Evolutionary conservation across 2,888 invertebrate species (phyloP).

Genomic region (Stenchaetothrips biformis): DNA sequence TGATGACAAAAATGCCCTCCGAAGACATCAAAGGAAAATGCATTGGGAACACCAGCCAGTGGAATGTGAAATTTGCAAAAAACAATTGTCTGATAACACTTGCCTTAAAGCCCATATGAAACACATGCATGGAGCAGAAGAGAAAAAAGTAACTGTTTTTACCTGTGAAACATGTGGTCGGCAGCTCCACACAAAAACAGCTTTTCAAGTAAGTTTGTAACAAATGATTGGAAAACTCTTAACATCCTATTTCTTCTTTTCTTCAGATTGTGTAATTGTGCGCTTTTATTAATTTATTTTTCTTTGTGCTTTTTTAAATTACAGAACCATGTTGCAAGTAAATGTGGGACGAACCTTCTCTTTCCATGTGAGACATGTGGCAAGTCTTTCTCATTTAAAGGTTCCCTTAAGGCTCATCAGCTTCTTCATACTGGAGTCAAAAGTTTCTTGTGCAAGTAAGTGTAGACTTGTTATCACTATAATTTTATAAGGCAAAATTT

Average conservation of each 20-base stretch:
- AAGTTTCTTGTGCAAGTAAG: slow-evolving; percentile 2
- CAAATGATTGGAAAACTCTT: not conserved
- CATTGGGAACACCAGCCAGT: slow-evolving; percentile 9
- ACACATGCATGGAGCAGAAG: slow-evolving; percentile 1
- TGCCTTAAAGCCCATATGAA: slow-evolving; percentile 11
- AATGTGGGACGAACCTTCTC: not conserved
- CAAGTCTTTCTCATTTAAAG: slow-evolving; percentile 5
- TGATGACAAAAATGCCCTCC: slow-evolving; percentile 13
- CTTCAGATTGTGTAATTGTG: not conserved
- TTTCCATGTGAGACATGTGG: slow-evolving; percentile 18
- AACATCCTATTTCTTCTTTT: not conserved
- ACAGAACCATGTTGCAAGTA: slow-evolving; percentile 18
- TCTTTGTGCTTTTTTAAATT: not conserved
- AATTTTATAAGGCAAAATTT: not conserved
- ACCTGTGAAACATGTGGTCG: slow-evolving; percentile 2
- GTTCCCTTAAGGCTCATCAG: slow-evolving; percentile 8
- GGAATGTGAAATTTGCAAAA: slow-evolving; percentile 16
- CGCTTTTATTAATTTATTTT: not conserved
- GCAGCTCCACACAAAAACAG: not conserved
- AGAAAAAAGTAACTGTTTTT: slow-evolving; percentile 4
- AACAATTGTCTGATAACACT: slow-evolving; percentile 7
- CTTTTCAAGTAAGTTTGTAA: not conserved
- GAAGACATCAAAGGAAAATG: not conserved
- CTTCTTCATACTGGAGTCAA: not conserved
- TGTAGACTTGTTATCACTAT: not conserved